These are phyloP conservation scores for Neotragus pygmaeus DNA, from an alignment of 2,113 vertebrate species.

Conservation along the genomic window DNA sequence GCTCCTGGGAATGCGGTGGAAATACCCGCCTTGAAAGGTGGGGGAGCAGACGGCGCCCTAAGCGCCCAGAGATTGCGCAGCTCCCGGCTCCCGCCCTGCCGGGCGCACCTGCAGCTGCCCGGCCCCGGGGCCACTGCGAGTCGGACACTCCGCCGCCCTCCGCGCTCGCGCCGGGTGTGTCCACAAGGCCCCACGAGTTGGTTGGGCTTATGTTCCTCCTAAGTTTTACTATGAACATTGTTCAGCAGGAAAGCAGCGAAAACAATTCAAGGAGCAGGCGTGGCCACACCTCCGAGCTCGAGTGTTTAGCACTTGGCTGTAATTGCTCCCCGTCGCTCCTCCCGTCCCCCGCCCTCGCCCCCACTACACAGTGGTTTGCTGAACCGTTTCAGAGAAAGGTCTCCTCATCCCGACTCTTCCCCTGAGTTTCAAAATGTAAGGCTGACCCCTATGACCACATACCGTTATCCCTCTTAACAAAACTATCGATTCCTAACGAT, in stretches of 20 bases:
- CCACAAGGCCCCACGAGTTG: background rate
- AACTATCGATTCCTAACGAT: background rate
- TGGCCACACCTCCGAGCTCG: background rate
- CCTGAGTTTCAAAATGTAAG: background rate
- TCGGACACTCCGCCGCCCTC: too few relatives aligned
- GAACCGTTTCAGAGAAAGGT: background rate
- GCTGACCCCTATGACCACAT: background rate
- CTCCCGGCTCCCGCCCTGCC: background rate
- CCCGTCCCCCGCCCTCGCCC: background rate
- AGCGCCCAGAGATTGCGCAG: background rate
- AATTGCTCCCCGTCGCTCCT: background rate
- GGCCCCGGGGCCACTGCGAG: background rate
- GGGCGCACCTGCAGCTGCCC: background rate
- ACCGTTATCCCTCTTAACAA: background rate
- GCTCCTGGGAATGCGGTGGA: constrained; percentile 30
- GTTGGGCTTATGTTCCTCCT: background rate
- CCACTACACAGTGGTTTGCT: background rate
- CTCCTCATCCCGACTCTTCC: background rate
- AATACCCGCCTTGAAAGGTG: constrained; percentile 44
- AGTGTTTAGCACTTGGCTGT: background rate
- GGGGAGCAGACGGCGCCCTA: background rate
- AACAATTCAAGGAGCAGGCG: background rate
- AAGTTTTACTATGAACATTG: background rate
- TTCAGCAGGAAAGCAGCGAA: background rate
- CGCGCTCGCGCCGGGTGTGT: background rate